A percentile compares a stretch with the other conserved stretches of the same genome.
phyloP scores from a whole-genome alignment of 2,797 vertebrate species.

The Eleutherodactylus coqui region DNA sequence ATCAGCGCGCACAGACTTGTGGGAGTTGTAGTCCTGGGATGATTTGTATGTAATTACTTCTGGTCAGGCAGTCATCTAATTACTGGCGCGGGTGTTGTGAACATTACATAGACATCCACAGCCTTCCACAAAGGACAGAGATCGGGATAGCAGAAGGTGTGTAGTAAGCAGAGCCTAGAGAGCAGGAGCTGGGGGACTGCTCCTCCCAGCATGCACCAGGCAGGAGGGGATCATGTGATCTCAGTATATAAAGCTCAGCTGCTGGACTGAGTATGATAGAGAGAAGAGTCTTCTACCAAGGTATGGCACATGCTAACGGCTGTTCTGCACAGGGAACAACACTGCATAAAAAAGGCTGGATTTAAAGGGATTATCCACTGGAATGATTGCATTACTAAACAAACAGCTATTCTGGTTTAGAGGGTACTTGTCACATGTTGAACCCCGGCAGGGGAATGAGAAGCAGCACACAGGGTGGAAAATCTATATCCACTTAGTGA shows the following conservation, averaged over 20 bases:
- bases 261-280: background rate
- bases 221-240: background rate
- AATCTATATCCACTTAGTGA: too few species aligned
- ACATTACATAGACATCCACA: too few species aligned
- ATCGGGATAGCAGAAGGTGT: too few species aligned
- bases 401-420: too few species aligned
- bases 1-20: background rate
- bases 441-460: too few species aligned
- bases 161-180: background rate
- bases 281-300: background rate
- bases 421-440: too few species aligned
- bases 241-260: background rate
- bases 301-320: background rate
- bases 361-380: too few species aligned
- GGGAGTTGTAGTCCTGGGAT: constrained; percentile 19
- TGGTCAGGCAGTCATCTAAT: background rate
- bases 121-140: background rate
- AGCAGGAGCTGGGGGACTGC: background rate
- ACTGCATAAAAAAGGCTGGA: too few species aligned
- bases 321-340: too few species aligned
- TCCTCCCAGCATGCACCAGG: constrained; percentile 8
- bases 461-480: too few species aligned
- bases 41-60: background rate
- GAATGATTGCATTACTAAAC: too few species aligned
- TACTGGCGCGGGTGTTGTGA: background rate